Evolutionary conservation across 2,113 vertebrate species (phyloP).

Genomic region (Jaculus jaculus): DNA sequence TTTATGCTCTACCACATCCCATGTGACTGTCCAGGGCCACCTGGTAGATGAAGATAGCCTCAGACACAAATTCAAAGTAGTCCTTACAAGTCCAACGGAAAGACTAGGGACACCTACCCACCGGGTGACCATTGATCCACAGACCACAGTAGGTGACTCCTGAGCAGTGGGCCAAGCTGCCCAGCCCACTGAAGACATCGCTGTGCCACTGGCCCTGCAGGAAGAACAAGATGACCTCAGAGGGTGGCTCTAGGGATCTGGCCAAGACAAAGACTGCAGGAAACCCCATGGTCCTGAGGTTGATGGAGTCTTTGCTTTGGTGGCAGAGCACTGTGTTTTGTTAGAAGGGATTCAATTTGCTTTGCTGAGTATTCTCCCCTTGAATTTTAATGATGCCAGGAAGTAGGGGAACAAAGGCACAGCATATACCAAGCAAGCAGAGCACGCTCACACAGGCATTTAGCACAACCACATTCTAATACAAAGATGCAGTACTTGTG

Average conservation of each 20-base stretch:
- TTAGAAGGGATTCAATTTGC: conserved; percentile 61
- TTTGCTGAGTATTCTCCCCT: conserved; percentile 61
- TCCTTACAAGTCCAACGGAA: rapidly evolving
- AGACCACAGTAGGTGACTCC: conserved; percentile 83
- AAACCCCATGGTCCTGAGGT: background rate
- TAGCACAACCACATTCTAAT: background rate
- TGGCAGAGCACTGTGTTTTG: conserved; percentile 43
- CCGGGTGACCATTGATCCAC: conserved; percentile 83
- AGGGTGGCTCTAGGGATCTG: conserved; percentile 56
- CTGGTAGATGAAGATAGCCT: background rate
- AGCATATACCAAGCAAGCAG: background rate
- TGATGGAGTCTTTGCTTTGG: conserved; percentile 71
- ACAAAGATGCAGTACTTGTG: background rate
- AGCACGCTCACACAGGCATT: background rate
- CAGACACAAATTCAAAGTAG: background rate
- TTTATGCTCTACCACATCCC: background rate
- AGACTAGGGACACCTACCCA: conserved; percentile 67
- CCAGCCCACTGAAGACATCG: conserved; percentile 81
- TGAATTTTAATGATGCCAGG: background rate
- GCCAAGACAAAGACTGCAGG: too few relatives aligned
- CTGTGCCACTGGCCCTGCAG: conserved; percentile 85
- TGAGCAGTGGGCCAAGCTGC: conserved; percentile 80
- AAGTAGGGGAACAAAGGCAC: conserved; percentile 62
- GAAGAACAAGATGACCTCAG: conserved; percentile 73
- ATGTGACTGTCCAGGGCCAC: background rate